A percentile compares a stretch with the other conserved stretches of the same genome.
phyloP scores from a whole-genome alignment of 2,888 invertebrate species.

The Rhagonycha lutea region DNA sequence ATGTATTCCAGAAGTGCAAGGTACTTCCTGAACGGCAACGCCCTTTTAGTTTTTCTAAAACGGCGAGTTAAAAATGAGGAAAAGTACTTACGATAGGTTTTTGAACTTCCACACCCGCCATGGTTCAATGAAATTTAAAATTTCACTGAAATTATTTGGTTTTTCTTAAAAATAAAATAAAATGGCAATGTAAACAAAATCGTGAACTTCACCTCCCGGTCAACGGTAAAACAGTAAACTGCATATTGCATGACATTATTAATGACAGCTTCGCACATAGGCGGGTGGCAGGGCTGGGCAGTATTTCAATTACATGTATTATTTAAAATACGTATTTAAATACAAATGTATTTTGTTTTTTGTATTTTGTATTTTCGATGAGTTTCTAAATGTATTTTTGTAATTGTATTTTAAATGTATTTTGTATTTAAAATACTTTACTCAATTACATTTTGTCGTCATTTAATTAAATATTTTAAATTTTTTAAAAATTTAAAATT shows the following conservation, averaged over 20 bases:
- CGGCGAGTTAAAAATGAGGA: not conserved
- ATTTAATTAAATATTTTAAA: too few species aligned
- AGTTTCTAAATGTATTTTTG: too few species aligned
- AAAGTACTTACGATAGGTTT: constrained; percentile 33
- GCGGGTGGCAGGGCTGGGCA: too few species aligned
- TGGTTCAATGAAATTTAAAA: constrained; percentile 10
- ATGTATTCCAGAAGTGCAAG: not conserved
- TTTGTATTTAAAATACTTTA: too few species aligned
- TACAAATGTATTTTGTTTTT: too few species aligned
- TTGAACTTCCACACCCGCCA: constrained; percentile 37
- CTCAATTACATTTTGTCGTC: too few species aligned
- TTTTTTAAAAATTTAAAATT: too few species aligned
- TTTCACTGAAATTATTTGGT: not conserved
- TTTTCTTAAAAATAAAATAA: not conserved
- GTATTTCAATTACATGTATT: too few species aligned
- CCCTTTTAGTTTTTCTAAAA: not conserved
- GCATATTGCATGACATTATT: not conserved
- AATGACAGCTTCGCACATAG: too few species aligned
- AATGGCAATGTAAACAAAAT: not conserved
- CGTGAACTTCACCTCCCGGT: not conserved
- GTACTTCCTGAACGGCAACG: not conserved
- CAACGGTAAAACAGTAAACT: not conserved
- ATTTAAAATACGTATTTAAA: too few species aligned
- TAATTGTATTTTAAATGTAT: too few species aligned
- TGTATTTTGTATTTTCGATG: too few species aligned